Conservation (phyloP, 2,113 vertebrate genomes). For the Anser brachyrhynchus region DNA sequence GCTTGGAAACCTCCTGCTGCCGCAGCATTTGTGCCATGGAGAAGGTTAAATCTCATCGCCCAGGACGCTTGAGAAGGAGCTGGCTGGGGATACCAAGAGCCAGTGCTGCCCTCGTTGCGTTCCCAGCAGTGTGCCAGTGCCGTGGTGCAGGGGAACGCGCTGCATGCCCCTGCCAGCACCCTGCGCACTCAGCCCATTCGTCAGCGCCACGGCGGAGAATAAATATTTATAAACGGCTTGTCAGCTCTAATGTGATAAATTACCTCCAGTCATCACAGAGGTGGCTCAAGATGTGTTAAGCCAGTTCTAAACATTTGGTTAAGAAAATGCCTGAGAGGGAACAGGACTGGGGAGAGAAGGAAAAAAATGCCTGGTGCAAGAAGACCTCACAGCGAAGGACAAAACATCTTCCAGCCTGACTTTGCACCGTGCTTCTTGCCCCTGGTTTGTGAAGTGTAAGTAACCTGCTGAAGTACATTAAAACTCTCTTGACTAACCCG, state of each 20-base stretch:
- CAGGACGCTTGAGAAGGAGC: not conserved
- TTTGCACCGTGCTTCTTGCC: not conserved
- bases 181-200: constrained; percentile 22
- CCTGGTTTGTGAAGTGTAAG: not conserved
- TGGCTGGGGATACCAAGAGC: not conserved
- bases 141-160: not conserved
- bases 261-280: constrained; percentile 41
- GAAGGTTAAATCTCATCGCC: not conserved
- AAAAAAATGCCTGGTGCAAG: not conserved
- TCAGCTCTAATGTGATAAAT: constrained; percentile 64
- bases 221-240: constrained; percentile 73
- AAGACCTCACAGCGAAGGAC: not conserved
- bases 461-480: constrained; percentile 62
- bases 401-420: not conserved
- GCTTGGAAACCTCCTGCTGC: not conserved
- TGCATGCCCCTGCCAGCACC: not conserved
- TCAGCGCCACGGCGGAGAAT: constrained; percentile 36
- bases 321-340: not conserved
- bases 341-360: not conserved
- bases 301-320: constrained; percentile 20
- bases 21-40: accelerated
- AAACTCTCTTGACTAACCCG: constrained; percentile 67
- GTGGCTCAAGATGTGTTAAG: constrained; percentile 48
- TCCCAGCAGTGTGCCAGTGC: constrained; percentile 43
- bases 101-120: not conserved